These are phyloP conservation scores for Aphis gossypii DNA, from an alignment of 1,140 invertebrate species.

Conservation along the genomic window DNA sequence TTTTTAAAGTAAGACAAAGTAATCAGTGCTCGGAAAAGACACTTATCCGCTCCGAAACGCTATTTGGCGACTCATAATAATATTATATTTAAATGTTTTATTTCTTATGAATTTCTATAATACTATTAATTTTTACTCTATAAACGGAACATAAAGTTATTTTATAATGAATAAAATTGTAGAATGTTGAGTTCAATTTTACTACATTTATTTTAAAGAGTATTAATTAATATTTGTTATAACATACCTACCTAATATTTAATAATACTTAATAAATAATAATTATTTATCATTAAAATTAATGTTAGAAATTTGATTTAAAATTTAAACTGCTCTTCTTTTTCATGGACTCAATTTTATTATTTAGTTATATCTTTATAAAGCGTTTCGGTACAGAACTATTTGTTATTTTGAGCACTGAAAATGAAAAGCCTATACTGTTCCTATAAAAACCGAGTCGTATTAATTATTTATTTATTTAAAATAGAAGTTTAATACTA, in stretches of 20 bases:
- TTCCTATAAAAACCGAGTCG: slow-evolving; percentile 41
- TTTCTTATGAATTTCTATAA: background rate
- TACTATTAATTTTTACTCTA: background rate
- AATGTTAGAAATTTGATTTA: background rate
- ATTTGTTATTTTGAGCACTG: slow-evolving; percentile 17
- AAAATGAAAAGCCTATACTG: slow-evolving; percentile 22
- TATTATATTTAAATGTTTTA: background rate
- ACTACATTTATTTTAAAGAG: background rate
- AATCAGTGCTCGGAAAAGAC: slow-evolving; percentile 29
- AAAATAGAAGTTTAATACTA: background rate
- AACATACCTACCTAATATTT: background rate
- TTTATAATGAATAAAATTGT: background rate
- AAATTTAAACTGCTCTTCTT: background rate
- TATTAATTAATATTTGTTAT: background rate
- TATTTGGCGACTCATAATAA: background rate
- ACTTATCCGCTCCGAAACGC: background rate
- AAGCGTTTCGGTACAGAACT: background rate
- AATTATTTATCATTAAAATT: background rate
- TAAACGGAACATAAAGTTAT: background rate
- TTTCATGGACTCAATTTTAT: background rate
- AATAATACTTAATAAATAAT: background rate
- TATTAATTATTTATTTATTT: slow-evolving; percentile 29
- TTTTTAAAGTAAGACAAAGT: background rate
- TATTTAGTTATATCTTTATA: background rate
- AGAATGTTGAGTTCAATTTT: background rate